These are phyloP conservation scores for Cryptotis parvus DNA, from an alignment of 2,113 vertebrate species.

Conservation along the genomic window DNA sequence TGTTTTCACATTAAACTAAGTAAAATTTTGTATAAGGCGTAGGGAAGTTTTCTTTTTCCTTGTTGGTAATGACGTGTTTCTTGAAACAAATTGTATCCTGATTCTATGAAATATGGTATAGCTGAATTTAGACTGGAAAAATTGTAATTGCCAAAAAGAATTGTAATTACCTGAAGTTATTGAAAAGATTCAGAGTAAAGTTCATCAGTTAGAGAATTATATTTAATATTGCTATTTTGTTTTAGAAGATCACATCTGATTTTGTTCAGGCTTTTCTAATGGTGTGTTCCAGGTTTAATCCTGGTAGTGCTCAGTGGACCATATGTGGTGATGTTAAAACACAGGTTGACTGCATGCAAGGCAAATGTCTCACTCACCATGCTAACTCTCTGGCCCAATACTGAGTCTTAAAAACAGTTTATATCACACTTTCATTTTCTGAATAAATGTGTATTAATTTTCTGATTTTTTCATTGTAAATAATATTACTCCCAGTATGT, in stretches of 20 bases:
- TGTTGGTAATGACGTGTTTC: neutral
- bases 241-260: neutral
- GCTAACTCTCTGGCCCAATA: no score
- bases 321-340: no score
- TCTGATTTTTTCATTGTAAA: constrained; percentile 4
- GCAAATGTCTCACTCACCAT: no score
- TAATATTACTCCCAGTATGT: neutral
- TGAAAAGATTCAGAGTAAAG: neutral
- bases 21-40: neutral
- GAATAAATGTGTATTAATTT: no score
- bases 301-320: no score
- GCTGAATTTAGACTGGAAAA: neutral
- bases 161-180: neutral
- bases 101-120: constrained; percentile 6
- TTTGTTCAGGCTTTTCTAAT: no score
- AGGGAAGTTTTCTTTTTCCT: neutral
- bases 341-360: no score
- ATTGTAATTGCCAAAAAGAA: no score
- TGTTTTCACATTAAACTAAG: constrained; percentile 11
- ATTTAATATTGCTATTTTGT: neutral
- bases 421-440: no score
- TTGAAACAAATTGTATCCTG: neutral
- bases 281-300: no score
- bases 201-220: neutral
- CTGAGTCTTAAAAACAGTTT: no score